phyloP scores from a whole-genome alignment of 2,113 vertebrate genomes.

The Pholis gunnellus region DNA sequence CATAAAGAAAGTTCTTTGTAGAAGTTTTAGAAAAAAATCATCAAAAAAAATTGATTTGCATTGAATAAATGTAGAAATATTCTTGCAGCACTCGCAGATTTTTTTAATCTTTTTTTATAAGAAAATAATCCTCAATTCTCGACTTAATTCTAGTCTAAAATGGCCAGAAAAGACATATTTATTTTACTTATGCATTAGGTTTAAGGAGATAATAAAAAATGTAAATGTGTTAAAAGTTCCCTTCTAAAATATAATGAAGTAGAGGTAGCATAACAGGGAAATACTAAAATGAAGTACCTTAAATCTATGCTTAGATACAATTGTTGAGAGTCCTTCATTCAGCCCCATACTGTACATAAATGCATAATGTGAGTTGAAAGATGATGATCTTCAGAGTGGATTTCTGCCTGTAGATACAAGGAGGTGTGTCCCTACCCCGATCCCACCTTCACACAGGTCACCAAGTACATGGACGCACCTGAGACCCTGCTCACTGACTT shows the following conservation, averaged over 20 bases:
- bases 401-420: conserved; percentile 84
- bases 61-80: background rate
- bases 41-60: background rate
- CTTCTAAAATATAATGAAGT: background rate
- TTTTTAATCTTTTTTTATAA: background rate
- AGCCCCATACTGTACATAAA: background rate
- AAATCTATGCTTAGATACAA: background rate
- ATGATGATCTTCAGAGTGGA: background rate
- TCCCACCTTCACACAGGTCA: conserved; percentile 86
- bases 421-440: conserved; percentile 95
- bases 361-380: background rate
- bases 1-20: background rate
- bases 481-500: conserved; percentile 93
- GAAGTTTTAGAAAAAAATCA: background rate
- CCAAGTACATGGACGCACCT: conserved; percentile 85
- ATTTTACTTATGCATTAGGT: background rate
- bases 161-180: background rate
- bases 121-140: background rate
- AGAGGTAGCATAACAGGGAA: background rate
- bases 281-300: background rate
- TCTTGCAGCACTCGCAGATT: background rate
- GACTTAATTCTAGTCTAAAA: background rate
- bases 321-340: background rate
- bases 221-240: background rate
- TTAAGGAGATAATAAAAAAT: background rate